Percentiles rank a stretch among this genome's conserved stretches.
These are phyloP conservation scores for Gobio occitaniae DNA, from an alignment of 2,797 vertebrate species.

Conservation along the genomic window DNA sequence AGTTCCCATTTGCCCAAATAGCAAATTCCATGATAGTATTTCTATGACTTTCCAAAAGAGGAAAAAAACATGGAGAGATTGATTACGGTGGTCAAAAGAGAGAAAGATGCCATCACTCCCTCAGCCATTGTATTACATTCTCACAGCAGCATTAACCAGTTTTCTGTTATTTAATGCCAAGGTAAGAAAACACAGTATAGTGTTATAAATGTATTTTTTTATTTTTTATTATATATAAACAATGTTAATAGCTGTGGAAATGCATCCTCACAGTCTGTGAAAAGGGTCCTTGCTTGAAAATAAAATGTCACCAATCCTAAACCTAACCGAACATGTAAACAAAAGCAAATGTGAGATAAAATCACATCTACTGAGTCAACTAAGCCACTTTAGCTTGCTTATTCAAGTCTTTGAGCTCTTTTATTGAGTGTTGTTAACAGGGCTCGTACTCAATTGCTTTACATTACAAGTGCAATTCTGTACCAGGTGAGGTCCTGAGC, in stretches of 20 bases:
- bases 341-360: neutral
- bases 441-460: neutral
- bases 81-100: neutral
- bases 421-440: neutral
- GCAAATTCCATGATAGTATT: neutral
- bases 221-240: too few species aligned
- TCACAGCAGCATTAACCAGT: too few species aligned
- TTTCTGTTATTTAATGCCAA: too few species aligned
- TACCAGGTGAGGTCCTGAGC: neutral
- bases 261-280: neutral
- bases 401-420: neutral
- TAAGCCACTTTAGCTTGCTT: neutral
- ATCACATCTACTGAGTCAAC: neutral
- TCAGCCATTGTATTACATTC: too few species aligned
- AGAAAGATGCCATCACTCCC: neutral
- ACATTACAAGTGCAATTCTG: neutral
- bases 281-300: neutral
- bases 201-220: too few species aligned
- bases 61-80: neutral
- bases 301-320: neutral
- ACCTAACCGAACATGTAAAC: neutral
- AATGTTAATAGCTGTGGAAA: too few species aligned
- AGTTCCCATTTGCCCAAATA: neutral
- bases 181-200: too few species aligned
- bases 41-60: neutral